Evolutionary conservation across 2,113 vertebrate genomes (phyloP), one percentile per base, ranked within the genome.

Genomic region (Syngnathoides biaculeatus): DNA sequence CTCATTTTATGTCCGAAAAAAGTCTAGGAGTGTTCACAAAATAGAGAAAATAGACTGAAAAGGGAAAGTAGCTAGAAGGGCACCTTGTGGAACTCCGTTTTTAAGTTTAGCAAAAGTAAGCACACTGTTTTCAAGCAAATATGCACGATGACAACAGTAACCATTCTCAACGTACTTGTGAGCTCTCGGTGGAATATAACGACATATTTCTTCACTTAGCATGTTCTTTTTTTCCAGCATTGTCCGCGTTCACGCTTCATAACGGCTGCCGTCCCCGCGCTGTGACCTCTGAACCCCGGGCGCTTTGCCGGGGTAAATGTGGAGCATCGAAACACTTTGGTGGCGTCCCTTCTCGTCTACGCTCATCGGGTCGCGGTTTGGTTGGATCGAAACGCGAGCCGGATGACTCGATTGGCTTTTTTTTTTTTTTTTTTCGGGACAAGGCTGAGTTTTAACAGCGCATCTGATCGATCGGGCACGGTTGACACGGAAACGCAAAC

Each of bases 261-360:
- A 13, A 69, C 69, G 5, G 8, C 71, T 43, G 55, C 24, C 62
- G 70, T 69, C 48, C 2, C 5, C 27, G 22, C 50, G 50, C 38
- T 59, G 50, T 70, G 71, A 69, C 70, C 71, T 74, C 38, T 73
- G 76, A 78, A 67, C 67, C 59, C 1, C 68, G 22, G 38, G 53
- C 48, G 66, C 58, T 19, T 35, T 20, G 0, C 15, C 55, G 59
- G 7, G 17, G 17, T 47, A 47, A 47, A 19, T 7, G 14, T 19
- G 45, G 45, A 47, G 45, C 45, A 19, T 19, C 17, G 20, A 17
- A 6, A 47, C 45, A 47, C 6, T 47, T 47, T 20, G 4, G 20
- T 47, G 15, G 20, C 45, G 19, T 47, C 45, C 20, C 45, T 47
- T 0, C 45, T 47, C 8, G 45, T 47, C 45, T 47, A 7, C 19